A percentile compares a stretch with the other conserved stretches of the same genome.
phyloP scores from a whole-genome alignment of 2,888 invertebrate genomes.

The Cosmopolites sordidus region DNA sequence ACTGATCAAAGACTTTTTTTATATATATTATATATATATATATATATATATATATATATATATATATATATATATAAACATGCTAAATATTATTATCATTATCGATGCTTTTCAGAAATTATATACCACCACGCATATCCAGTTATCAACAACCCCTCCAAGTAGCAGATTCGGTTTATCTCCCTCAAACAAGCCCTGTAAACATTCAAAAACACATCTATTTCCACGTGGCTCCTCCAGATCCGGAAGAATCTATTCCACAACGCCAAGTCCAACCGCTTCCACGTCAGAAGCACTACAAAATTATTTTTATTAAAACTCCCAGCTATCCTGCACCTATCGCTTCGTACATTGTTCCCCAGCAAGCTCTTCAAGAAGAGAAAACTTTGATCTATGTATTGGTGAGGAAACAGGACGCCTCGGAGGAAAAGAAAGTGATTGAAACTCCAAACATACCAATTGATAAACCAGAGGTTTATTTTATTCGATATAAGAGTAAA shows the following conservation, averaged over 20 bases:
- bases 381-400: conserved; percentile 84
- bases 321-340: conserved; percentile 58
- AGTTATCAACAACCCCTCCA: background rate
- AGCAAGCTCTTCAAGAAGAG: conserved; percentile 73
- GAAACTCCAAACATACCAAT: conserved; percentile 78
- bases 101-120: background rate
- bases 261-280: conserved; percentile 12
- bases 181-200: background rate
- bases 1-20: too few relatives aligned
- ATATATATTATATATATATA: too few relatives aligned
- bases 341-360: conserved; percentile 65
- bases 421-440: conserved; percentile 72
- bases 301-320: conserved; percentile 79
- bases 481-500: conserved; percentile 78
- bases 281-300: conserved; percentile 23
- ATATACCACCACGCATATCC: background rate
- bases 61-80: too few relatives aligned
- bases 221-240: conserved; percentile 22
- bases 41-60: too few relatives aligned
- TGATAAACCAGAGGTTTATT: conserved; percentile 85
- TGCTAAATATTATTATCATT: too few relatives aligned
- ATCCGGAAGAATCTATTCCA: conserved; percentile 9
- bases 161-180: background rate
- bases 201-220: conserved; percentile 25
- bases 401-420: conserved; percentile 82